A percentile compares a stretch with the other conserved stretches of the same genome.
Conservation (phyloP, 2,888 invertebrate species). For the Ormyrus thymus region DNA sequence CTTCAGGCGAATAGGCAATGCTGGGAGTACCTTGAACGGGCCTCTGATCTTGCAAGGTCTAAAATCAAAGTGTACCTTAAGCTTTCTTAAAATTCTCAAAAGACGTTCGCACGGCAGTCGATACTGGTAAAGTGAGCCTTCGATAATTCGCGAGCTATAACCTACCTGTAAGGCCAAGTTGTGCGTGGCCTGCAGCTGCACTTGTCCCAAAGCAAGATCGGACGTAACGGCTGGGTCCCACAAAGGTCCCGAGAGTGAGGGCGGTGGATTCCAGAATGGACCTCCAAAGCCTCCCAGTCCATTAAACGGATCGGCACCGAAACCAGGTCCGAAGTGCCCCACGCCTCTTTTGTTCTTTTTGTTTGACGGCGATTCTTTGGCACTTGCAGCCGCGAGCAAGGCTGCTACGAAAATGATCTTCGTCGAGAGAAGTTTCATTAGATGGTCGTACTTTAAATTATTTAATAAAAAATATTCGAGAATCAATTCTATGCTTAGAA, state of each 20-base stretch:
- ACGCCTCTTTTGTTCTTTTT: constrained; percentile 70
- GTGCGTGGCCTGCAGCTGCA: constrained; percentile 71
- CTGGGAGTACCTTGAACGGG: constrained; percentile 64
- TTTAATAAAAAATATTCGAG: no score
- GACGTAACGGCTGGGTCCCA: constrained; percentile 64
- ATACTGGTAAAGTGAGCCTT: no score
- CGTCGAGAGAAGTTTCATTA: background rate
- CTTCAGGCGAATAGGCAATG: constrained; percentile 79
- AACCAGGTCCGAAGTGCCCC: constrained; percentile 63
- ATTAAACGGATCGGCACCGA: constrained; percentile 65
- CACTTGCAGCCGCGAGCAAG: constrained; percentile 56
- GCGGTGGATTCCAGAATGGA: constrained; percentile 58
- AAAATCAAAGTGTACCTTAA: background rate
- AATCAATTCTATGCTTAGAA: no score
- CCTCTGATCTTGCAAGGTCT: constrained; percentile 65
- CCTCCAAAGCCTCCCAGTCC: constrained; percentile 62
- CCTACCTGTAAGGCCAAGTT: constrained; percentile 71
- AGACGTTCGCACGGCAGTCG: no score
- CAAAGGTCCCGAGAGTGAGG: constrained; percentile 56
- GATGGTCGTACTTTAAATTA: no score
- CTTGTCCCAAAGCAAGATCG: constrained; percentile 68
- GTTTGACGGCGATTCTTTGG: constrained; percentile 44
- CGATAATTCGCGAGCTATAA: no score
- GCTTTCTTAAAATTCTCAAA: no score
- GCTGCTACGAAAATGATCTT: constrained; percentile 59